Evolutionary conservation across 2,888 invertebrate species (phyloP).

Genomic region (Leptura quadrifasciata): DNA sequence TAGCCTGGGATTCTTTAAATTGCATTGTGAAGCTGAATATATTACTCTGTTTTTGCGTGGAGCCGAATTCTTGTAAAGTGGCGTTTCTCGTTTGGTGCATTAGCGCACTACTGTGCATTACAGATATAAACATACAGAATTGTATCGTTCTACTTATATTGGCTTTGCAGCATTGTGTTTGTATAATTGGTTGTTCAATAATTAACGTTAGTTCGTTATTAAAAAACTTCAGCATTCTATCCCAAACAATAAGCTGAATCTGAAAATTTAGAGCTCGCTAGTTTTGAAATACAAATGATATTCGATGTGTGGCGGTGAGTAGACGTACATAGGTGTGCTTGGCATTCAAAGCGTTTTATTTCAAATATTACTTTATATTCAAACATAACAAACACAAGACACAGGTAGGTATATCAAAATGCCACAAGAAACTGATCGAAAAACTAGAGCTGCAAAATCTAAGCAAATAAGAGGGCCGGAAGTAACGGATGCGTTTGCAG

Average conservation of each 20-base stretch:
- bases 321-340: no score
- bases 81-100: constrained; percentile 4
- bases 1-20: constrained; percentile 52
- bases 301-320: no score
- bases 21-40: constrained; percentile 53
- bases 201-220: background rate
- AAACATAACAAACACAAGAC: no score
- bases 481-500: no score
- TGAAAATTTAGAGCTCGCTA: background rate
- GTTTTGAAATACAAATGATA: background rate
- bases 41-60: constrained; percentile 48
- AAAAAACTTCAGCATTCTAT: background rate
- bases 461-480: no score
- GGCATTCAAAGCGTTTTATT: no score
- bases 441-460: no score
- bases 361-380: no score
- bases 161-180: background rate
- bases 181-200: background rate
- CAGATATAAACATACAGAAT: background rate
- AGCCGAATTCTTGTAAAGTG: background rate
- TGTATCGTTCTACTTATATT: background rate
- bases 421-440: no score
- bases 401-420: no score
- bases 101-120: background rate
- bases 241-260: background rate